A percentile compares a stretch with the other conserved stretches of the same genome.
These are phyloP conservation scores for Pelecanus crispus DNA, from an alignment of 2,113 vertebrate species.

Conservation along the genomic window DNA sequence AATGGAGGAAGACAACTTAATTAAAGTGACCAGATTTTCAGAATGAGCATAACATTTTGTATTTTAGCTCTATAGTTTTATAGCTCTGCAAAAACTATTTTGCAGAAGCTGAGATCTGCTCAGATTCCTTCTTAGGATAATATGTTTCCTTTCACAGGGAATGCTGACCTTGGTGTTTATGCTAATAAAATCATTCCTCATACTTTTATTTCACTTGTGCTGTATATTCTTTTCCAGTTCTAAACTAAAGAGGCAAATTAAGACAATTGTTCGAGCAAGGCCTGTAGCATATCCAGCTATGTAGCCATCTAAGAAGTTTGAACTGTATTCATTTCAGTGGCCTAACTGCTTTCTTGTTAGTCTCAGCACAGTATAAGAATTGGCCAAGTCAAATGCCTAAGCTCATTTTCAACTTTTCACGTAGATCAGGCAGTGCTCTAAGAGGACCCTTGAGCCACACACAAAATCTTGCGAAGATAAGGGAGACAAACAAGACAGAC, in stretches of 20 bases:
- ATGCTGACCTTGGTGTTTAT: not conserved
- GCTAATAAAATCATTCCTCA: not conserved
- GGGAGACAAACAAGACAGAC: not conserved
- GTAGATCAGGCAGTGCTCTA: not conserved
- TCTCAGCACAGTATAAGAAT: not conserved
- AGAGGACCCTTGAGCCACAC: not conserved
- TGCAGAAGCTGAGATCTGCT: not conserved
- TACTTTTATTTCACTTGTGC: not conserved
- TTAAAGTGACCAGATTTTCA: not conserved
- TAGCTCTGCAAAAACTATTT: not conserved
- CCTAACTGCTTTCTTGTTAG: not conserved
- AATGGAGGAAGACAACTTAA: not conserved
- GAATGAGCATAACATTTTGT: not conserved
- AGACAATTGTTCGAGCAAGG: not conserved
- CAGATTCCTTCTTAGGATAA: not conserved
- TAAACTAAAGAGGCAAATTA: not conserved
- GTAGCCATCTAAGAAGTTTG: not conserved
- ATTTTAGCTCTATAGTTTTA: not conserved
- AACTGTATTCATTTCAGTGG: not conserved
- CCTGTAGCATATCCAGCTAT: not conserved
- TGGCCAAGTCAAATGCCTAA: not conserved
- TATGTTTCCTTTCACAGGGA: not conserved
- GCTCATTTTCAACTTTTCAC: not conserved
- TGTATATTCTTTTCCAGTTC: not conserved
- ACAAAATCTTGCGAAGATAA: not conserved